Conservation (phyloP, 2,797 vertebrate genomes). For the Vultur gryphus region DNA sequence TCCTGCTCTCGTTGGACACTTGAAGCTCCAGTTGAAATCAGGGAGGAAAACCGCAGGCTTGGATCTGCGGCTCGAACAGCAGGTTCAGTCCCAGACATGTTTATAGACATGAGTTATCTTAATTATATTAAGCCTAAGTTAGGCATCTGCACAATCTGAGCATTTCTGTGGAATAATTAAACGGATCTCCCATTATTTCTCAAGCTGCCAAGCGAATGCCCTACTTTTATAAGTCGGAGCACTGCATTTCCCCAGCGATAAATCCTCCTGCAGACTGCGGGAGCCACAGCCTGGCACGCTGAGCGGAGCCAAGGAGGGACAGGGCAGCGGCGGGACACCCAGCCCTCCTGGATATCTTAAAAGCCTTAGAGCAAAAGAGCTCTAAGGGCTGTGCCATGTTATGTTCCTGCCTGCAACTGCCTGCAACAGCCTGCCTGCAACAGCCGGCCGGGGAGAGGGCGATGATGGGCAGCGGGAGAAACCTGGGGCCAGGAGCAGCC, state of each 20-base stretch:
- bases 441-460: fast-evolving
- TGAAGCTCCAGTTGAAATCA: not conserved
- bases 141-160: slow-evolving; percentile 29
- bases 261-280: slow-evolving; percentile 7
- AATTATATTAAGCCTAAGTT: slow-evolving; percentile 44
- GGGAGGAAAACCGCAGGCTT: not conserved
- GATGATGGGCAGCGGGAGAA: not conserved
- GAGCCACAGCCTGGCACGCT: not conserved
- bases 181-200: slow-evolving; percentile 32
- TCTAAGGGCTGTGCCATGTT: not conserved
- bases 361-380: not conserved
- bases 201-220: not conserved
- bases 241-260: not conserved
- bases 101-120: slow-evolving; percentile 29
- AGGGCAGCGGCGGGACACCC: not conserved
- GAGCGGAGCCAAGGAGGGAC: fast-evolving
- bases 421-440: no score
- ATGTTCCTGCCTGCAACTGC: not conserved
- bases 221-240: slow-evolving; percentile 17
- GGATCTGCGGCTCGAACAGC: not conserved
- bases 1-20: not conserved
- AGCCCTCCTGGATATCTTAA: not conserved
- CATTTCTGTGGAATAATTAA: slow-evolving; percentile 54
- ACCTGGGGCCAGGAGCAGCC: not conserved
- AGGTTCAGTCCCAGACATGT: not conserved